phyloP scores from a whole-genome alignment of 2,888 invertebrate species.

The Agrochola circellaris region DNA sequence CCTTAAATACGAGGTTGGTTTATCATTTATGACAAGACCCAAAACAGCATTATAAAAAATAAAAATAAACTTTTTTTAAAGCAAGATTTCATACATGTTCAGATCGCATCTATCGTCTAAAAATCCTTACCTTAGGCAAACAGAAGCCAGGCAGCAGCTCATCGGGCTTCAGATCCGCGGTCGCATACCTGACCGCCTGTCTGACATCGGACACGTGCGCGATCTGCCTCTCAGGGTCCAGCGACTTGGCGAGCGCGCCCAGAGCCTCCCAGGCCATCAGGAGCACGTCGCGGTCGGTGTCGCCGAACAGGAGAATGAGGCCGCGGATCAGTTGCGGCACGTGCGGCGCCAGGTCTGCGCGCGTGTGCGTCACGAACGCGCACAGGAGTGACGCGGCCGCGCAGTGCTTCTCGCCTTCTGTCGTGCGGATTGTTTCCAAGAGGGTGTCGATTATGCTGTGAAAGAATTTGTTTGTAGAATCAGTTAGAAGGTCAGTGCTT shows the following conservation, averaged over 20 bases:
- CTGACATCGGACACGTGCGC: slow-evolving; percentile 97
- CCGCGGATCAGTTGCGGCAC: slow-evolving; percentile 97
- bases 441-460: slow-evolving; percentile 73
- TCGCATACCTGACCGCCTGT: slow-evolving; percentile 97
- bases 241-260: slow-evolving; percentile 95
- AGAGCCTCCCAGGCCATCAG: slow-evolving; percentile 97
- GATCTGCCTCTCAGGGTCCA: slow-evolving; percentile 96
- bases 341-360: slow-evolving; percentile 96
- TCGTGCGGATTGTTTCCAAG: slow-evolving; percentile 70
- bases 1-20: too few species aligned
- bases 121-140: slow-evolving; percentile 93
- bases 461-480: too few species aligned
- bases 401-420: slow-evolving; percentile 91
- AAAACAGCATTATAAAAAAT: too few species aligned
- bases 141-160: slow-evolving; percentile 97
- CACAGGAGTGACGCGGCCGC: slow-evolving; percentile 97
- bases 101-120: too few species aligned
- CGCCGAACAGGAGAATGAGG: slow-evolving; percentile 95
- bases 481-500: too few species aligned
- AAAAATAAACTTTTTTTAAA: too few species aligned
- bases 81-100: too few species aligned
- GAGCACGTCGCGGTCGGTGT: slow-evolving; percentile 93
- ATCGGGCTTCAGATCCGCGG: slow-evolving; percentile 94
- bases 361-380: slow-evolving; percentile 97
- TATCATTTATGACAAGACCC: too few species aligned